phyloP scores from a whole-genome alignment of 2,888 invertebrate genomes.

The Pandemis heparana region DNA sequence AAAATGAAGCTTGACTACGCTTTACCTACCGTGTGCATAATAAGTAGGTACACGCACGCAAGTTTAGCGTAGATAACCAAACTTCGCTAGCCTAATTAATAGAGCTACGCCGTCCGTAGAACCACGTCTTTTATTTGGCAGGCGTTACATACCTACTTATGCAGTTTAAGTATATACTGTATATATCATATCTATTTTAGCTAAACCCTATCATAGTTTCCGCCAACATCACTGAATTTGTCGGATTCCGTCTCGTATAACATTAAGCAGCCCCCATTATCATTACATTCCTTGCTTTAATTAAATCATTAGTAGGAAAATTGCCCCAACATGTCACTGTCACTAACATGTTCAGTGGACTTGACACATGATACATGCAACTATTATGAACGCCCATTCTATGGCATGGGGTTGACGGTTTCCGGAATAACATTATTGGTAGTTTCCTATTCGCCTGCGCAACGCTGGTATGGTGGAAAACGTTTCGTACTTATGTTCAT shows the following conservation, averaged over 20 bases:
- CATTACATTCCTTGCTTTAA: conserved; percentile 40
- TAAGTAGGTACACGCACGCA: no score
- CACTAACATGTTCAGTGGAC: conserved; percentile 30
- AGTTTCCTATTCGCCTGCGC: neutral
- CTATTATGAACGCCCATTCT: conserved; percentile 30
- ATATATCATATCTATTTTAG: neutral
- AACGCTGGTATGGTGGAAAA: no score
- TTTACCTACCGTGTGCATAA: no score
- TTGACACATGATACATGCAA: conserved; percentile 32
- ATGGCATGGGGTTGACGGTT: conserved; percentile 22
- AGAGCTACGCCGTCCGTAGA: no score
- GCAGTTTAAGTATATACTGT: neutral
- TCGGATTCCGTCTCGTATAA: conserved; percentile 14
- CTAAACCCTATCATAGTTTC: neutral
- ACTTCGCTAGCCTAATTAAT: no score
- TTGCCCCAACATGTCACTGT: conserved; percentile 40
- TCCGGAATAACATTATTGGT: conserved; percentile 10
- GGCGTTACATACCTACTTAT: no score
- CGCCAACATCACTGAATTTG: conserved; percentile 4
- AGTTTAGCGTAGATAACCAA: no score
- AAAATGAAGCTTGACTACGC: no score
- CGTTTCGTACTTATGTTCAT: no score
- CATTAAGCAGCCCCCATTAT: conserved; percentile 23
- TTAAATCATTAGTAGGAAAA: conserved; percentile 40
- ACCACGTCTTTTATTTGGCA: no score